Base-by-base conservation (phyloP, 64 coral and sea anemone genomes). In the Dendronephthya gigantea region DNA sequence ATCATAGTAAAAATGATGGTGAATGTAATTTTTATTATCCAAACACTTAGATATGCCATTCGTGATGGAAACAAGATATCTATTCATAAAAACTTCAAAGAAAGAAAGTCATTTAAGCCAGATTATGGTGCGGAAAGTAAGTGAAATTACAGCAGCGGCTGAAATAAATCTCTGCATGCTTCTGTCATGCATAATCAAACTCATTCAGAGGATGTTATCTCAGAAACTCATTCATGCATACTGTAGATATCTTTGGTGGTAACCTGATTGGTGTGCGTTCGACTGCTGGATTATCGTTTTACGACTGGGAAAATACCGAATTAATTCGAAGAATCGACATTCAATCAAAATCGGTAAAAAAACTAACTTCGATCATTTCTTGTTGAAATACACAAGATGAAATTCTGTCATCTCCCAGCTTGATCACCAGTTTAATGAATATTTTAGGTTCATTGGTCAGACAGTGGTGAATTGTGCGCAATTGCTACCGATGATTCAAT, bases 41-140 rank as follows among this genome's bases (percentile, higher is more conserved):
- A 28, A 3, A 3, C 72, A 33, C 7, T 36, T 35, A 97, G 94
- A 48, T 97, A 97, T 87, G 94, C 91, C 7, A 86, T 97, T 35
- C 83, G 91, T 86, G 94, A 97, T 93, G 94, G 91, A 34, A 97
- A 90, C 83, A 98, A 98, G 49, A 98, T 98, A 43, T 90, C 90
- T 55, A 51, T 93, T 7, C 93, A 93, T 58, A 98, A 98, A 66
- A 98, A 98, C 50, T 98, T 98, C 31, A 98, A 98, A 83, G 95
- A 98, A 92, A 90, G 89, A 82, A 98, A 93, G 87, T 93, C 95
- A 15, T 98, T 98, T 39, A 98, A 98, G 48, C 95, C 95, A 75
- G 95, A 98, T 36, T 98, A 90, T 91, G 95, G 95, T 35, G 95
- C 95, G 43, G 95, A 98, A 90, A 92, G 95, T 98, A 93, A 98